phyloP scores from a whole-genome alignment of 2,888 invertebrate genomes.

The Scelioninae gen. 2 region DNA sequence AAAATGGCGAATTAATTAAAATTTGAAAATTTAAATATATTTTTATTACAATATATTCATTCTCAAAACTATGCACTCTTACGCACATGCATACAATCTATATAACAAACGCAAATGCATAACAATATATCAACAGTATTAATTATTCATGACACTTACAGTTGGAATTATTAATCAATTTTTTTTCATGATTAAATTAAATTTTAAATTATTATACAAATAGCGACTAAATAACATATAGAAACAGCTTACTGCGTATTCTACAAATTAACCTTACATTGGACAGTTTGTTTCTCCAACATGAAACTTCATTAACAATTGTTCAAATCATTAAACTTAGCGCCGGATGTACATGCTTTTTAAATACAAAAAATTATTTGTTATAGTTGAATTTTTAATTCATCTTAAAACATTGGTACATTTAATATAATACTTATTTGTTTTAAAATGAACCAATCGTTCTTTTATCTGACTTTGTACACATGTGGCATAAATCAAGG shows the following conservation, averaged over 20 bases:
- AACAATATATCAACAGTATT: too few relatives aligned
- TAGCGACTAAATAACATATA: too few relatives aligned
- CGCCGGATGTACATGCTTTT: slow-evolving; percentile 4
- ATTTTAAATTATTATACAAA: too few relatives aligned
- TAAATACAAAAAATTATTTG: neutral
- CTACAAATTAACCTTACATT: neutral
- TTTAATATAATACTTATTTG: too few relatives aligned
- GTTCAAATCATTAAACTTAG: neutral
- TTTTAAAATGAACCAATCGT: too few relatives aligned
- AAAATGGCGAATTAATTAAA: too few relatives aligned
- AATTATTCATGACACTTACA: too few relatives aligned
- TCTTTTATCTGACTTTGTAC: slow-evolving; percentile 5
- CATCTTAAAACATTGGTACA: too few relatives aligned
- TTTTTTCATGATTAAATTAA: too few relatives aligned
- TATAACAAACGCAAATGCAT: too few relatives aligned
- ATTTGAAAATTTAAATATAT: slow-evolving; percentile 2
- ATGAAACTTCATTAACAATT: neutral
- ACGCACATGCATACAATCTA: too few relatives aligned
- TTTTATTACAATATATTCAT: slow-evolving; percentile 3
- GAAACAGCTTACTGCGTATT: neutral
- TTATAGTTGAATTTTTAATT: neutral
- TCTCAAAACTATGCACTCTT: neutral
- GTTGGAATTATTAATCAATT: too few relatives aligned
- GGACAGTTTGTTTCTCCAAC: neutral
- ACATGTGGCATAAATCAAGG: neutral